phyloP scores from a whole-genome alignment of 2,888 invertebrate genomes.

The Cantharis lateralis region DNA sequence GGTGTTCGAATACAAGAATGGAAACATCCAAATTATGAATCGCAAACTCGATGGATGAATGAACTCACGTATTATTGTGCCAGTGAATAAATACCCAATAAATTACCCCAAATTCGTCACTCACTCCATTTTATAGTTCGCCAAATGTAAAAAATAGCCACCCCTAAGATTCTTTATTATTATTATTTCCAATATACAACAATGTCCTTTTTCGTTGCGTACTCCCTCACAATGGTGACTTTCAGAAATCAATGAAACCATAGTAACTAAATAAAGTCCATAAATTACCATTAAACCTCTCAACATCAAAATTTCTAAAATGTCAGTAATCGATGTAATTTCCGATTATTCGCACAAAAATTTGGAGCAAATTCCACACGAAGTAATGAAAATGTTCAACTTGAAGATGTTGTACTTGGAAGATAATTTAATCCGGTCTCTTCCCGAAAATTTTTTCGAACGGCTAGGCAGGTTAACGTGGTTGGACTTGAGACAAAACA shows the following conservation, averaged over 20 bases:
- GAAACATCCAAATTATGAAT: slow-evolving; percentile 28
- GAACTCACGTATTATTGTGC: slow-evolving; percentile 20
- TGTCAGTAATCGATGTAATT: slow-evolving; percentile 49
- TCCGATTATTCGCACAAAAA: slow-evolving; percentile 50
- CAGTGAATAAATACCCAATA: slow-evolving; percentile 32
- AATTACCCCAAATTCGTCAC: slow-evolving; percentile 33
- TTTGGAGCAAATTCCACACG: slow-evolving; percentile 45
- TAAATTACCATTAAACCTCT: not conserved
- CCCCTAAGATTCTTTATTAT: not conserved
- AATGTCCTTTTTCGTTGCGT: not conserved
- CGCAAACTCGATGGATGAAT: slow-evolving; percentile 23
- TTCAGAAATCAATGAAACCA: slow-evolving; percentile 9
- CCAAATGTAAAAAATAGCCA: not conserved
- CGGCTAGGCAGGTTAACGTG: slow-evolving; percentile 63
- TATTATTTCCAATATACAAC: not conserved
- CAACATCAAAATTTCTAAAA: slow-evolving; percentile 25
- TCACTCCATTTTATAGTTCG: slow-evolving; percentile 12
- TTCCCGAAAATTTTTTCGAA: slow-evolving; percentile 65
- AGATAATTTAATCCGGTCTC: slow-evolving; percentile 59
- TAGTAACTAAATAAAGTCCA: slow-evolving; percentile 12
- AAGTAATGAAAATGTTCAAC: slow-evolving; percentile 47
- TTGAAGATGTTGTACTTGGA: slow-evolving; percentile 61
- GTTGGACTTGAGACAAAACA: slow-evolving; percentile 69
- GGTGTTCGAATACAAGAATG: slow-evolving; percentile 16
- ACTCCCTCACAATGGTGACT: not conserved